These are phyloP conservation scores for Leptogaster cylindrica DNA, from an alignment of 2,888 invertebrate genomes.

Conservation along the genomic window DNA sequence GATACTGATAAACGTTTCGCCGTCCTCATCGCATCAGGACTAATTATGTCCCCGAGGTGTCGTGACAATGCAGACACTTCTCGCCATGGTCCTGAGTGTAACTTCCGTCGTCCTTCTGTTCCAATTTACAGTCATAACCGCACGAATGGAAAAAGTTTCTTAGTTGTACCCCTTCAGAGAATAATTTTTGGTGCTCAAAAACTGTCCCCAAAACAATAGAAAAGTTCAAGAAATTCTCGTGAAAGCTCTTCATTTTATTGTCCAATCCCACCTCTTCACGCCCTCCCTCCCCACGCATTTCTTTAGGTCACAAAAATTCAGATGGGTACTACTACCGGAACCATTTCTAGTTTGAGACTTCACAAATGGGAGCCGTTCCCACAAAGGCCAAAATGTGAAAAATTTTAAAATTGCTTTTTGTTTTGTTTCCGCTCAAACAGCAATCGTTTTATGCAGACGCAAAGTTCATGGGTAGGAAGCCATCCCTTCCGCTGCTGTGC, in stretches of 20 bases:
- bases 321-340: background rate
- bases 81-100: background rate
- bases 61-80: conserved; percentile 28
- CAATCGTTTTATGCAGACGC: conserved; percentile 4
- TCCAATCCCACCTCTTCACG: too few species aligned
- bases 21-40: too few species aligned
- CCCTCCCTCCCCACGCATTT: too few species aligned
- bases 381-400: background rate
- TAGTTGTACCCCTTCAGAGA: conserved; percentile 16
- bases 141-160: conserved; percentile 23
- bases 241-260: background rate
- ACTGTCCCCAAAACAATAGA: conserved; percentile 4
- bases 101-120: background rate
- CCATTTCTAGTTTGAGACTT: conserved; percentile 21
- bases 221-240: conserved; percentile 23
- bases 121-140: background rate
- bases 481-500: background rate
- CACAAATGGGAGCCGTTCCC: background rate
- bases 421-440: conserved; percentile 18
- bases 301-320: too few species aligned
- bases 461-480: background rate
- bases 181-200: conserved; percentile 8
- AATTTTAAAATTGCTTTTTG: conserved; percentile 32
- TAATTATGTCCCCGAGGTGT: conserved; percentile 40
- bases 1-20: too few species aligned